phyloP scores from a whole-genome alignment of 2,888 invertebrate genomes.

The Agrochola lychnidis region DNA sequence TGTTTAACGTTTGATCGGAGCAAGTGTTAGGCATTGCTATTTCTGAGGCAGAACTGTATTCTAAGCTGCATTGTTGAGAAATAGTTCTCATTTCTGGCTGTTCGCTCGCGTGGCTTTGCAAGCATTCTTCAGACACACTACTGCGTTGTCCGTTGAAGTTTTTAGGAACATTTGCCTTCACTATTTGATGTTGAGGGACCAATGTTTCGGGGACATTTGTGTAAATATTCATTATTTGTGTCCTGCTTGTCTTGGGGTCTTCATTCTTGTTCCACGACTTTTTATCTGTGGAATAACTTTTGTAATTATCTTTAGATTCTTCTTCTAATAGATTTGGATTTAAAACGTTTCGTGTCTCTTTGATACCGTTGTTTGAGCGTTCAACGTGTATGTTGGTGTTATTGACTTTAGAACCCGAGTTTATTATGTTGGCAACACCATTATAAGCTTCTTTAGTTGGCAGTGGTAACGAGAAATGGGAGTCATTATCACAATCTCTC shows the following conservation, averaged over 20 bases:
- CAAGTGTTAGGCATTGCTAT: slow-evolving; percentile 89
- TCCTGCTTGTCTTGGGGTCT: slow-evolving; percentile 80
- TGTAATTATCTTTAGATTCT: slow-evolving; percentile 91
- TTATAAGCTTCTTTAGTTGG: slow-evolving; percentile 87
- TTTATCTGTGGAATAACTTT: slow-evolving; percentile 82
- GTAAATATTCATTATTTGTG: slow-evolving; percentile 91
- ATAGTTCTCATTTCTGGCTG: slow-evolving; percentile 91
- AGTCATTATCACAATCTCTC: slow-evolving; percentile 90
- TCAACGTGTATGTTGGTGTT: slow-evolving; percentile 95
- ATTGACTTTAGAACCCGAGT: slow-evolving; percentile 94
- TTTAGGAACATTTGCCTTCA: slow-evolving; percentile 82
- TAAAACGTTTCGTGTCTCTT: slow-evolving; percentile 89
- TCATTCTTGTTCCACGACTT: slow-evolving; percentile 85
- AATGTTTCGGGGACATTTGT: slow-evolving; percentile 92
- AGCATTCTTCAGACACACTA: slow-evolving; percentile 87
- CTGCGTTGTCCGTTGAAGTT: slow-evolving; percentile 81
- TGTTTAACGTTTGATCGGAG: slow-evolving; percentile 88
- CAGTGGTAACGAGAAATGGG: slow-evolving; percentile 88
- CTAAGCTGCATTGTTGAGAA: slow-evolving; percentile 93
- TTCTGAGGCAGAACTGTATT: slow-evolving; percentile 92
- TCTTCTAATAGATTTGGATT: slow-evolving; percentile 93
- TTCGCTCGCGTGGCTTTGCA: slow-evolving; percentile 84
- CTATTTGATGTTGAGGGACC: slow-evolving; percentile 91
- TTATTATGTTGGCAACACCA: slow-evolving; percentile 91
- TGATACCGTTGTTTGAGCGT: slow-evolving; percentile 88